A percentile compares a stretch with the other conserved stretches of the same genome.
phyloP scores from a whole-genome alignment of 1,140 invertebrate genomes.

The Drosophila burlai region DNA sequence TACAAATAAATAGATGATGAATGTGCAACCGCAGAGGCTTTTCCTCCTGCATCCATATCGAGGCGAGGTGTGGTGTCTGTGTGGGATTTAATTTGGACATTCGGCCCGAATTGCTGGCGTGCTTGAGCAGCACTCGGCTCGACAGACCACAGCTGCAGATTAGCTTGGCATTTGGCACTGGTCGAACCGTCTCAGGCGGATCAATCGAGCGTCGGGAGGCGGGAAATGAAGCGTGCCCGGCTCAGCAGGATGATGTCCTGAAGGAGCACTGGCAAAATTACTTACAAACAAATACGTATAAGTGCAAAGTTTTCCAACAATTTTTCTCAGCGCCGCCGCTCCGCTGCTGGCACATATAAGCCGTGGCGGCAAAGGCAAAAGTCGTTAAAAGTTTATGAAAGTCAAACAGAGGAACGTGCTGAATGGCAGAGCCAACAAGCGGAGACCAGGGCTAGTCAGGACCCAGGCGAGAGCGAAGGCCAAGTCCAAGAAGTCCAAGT shows the following conservation, averaged over 20 bases:
- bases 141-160: constrained; percentile 11
- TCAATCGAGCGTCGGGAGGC: constrained; percentile 57
- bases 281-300: constrained; percentile 63
- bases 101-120: constrained; percentile 33
- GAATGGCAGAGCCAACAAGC: constrained; percentile 41
- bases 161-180: constrained; percentile 26
- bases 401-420: constrained; percentile 79
- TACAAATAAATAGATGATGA: constrained; percentile 69
- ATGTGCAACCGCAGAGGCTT: constrained; percentile 59
- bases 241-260: constrained; percentile 42
- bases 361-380: constrained; percentile 76
- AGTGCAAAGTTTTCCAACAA: constrained; percentile 75
- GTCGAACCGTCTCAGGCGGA: constrained; percentile 6
- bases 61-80: constrained; percentile 40
- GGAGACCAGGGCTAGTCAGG: constrained; percentile 20
- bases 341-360: constrained; percentile 68
- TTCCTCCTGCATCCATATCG: constrained; percentile 20
- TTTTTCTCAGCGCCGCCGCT: constrained; percentile 31
- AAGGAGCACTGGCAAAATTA: constrained; percentile 59
- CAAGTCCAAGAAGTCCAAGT: constrained; percentile 1
- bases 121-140: constrained; percentile 19
- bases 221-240: constrained; percentile 42
- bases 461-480: not conserved
- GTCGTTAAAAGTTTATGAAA: constrained; percentile 85
- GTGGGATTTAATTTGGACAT: constrained; percentile 66